Base-by-base conservation (phyloP, 2,113 vertebrate species). In the Pogonocichla stellata region DNA sequence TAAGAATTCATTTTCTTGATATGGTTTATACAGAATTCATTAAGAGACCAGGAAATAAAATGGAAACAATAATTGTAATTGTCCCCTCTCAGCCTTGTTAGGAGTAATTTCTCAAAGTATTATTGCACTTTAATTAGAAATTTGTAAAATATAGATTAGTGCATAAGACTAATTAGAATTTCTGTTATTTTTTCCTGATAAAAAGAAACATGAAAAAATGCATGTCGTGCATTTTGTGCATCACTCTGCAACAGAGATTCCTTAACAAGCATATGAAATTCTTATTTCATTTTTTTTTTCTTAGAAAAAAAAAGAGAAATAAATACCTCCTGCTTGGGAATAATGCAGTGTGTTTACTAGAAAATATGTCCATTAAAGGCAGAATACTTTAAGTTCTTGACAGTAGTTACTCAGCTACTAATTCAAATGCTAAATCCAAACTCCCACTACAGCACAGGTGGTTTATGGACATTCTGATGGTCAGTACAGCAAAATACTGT, bases 71-170 rank as follows among this genome's bases (percentile, higher is more conserved):
- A 36, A 43, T 62, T 65, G 5, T 69, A 47, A 60, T 80, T 86
- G 25, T 57, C 10, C 9, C 31, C 28, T 66, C 28, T 24, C 40
- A 91, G 25, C 6, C 25, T 34, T 18, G 23, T 89, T 84, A 88
- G 51, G 20, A 93, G 23, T 34, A 73, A 83, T 34, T 85, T 91
- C 51, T 95, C 42, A 75, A 78, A 86, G 48, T 56, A 47, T 93
- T 86, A 94, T 71, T 90, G 28, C 17, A 86, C 20, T 80, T 90
- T 69, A 89, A 75, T 72, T 82, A 78, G 47, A 83, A 93, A 74
- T 84, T 43, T 48, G 6, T 77, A 60, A 66, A 71, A 80, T 40
- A 48, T 1, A 71, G 22, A 69, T 86, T 80, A 47, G 38, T 92
- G 95, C 31, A 33, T 66, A 54, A 54, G 23, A 57, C 15, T 82